Base-by-base conservation (phyloP, 2,888 invertebrate species). In the Patella caerulea region DNA sequence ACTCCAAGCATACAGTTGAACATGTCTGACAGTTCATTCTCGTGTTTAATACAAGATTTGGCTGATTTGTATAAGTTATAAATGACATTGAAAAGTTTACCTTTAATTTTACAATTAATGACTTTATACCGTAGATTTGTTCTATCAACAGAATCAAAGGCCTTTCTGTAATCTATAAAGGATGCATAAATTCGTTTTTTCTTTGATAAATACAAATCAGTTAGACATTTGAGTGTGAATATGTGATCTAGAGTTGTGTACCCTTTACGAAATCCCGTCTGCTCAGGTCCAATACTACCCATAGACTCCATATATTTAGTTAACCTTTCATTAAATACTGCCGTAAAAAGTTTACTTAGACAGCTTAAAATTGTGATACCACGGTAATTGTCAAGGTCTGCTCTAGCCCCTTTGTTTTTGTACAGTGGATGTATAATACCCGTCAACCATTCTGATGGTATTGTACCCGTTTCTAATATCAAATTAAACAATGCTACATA, bases 351-450 rank as follows among this genome's bases (percentile, higher is more conserved):
- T 59, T 59, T 59, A 17, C 59, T 19, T n/a, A 59, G n/a, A n/a
- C n/a, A n/a, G 59, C 59, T 73, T 53, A 70, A 3, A 53, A 77
- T 45, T 53, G 70, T 77, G 45, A 77, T 77, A 24, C 69, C 70
- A 53, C 77, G 45, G 69, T 77, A 77, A 34, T 45, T 69, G 34
- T 65, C 53, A 3, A 70, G 73, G n/a, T 77, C 74, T 19, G 19
- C 34, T 69, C 19, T 73, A n/a, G 34, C 54, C 9, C 76, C 77
- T 72, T 72, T 73, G n/a, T 74, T 77, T 59, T 72, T 74, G 74
- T 71, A 75, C 29, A 59, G 54, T 69, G 72, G 75, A 52, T 17
- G 53, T 24, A 78, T 59, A 53, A 55, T 53, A 29, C 70, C 74
- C 15, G 34, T 54, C 53, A 70, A n/a, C 72, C 75, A 78, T 12